Base-by-base conservation (phyloP, 1,140 invertebrate species). In the Aricia agestis region DNA sequence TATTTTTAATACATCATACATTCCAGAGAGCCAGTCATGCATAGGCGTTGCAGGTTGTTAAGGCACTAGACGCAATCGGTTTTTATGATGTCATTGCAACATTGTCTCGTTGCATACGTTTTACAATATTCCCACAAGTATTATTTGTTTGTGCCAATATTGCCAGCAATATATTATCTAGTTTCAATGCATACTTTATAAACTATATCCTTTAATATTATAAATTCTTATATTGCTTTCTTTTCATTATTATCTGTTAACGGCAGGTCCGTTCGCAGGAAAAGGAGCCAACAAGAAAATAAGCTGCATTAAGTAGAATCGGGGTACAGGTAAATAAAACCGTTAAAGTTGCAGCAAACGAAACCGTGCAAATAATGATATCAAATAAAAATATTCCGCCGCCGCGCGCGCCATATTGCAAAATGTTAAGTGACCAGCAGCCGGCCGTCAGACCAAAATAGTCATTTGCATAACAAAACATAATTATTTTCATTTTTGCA, bases 401-500 rank as follows among this genome's bases (percentile, higher is more conserved):
- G 45, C 36, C 10, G 45, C 45, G 13, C 45, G 36, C 45, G 45
- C 45, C 45, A 52, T 52, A 52, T 52, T 52, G 45, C 45, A 52
- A 15, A 52, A 52, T 52, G 45, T 52, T 52, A 52, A 52, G 45
- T 52, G 45, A 52, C 45, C 45, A 52, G 45, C 45, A 52, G 45
- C 45, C 45, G 45, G 45, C 45, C 45, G 45, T 52, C 45, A 52
- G 45, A 52, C 45, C 45, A 52, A 52, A 52, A 52, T 52, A 52
- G 45, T 52, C 10, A 52, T 52, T 52, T 52, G 45, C 45, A 52
- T 52, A 52, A 52, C 45, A 52, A 52, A 52, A 52, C 45, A 52
- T 52, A 52, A 52, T 52, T 52, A 52, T 52, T 52, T 52, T 52
- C 45, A 52, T 52, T 52, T 52, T 52, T 52, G 45, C 45, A 52